A percentile compares a stretch with the other conserved stretches of the same genome.
Conservation (phyloP, 1,140 invertebrate genomes). For the Temnothorax curvispinosus region DNA sequence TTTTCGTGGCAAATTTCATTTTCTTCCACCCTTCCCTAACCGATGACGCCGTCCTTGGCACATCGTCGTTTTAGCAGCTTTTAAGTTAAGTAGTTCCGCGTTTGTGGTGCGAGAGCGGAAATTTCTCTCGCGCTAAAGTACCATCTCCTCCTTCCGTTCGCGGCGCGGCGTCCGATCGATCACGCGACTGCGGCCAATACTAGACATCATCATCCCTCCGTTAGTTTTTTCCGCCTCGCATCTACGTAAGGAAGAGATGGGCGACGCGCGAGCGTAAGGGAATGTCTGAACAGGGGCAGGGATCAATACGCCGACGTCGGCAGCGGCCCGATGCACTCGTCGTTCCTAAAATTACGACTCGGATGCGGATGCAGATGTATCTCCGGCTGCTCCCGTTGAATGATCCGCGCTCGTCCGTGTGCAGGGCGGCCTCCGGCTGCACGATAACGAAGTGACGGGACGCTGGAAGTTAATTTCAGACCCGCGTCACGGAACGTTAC, state of each 20-base stretch:
- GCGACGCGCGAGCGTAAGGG: slow-evolving; percentile 43
- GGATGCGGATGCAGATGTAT: slow-evolving; percentile 34
- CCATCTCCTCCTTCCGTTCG: slow-evolving; percentile 37
- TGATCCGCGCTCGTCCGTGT: slow-evolving; percentile 7
- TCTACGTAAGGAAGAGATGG: slow-evolving; percentile 39
- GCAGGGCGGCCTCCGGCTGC: slow-evolving; percentile 40
- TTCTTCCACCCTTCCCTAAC: neutral
- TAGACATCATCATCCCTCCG: slow-evolving; percentile 49
- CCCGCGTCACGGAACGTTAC: slow-evolving; percentile 46
- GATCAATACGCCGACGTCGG: slow-evolving; percentile 43
- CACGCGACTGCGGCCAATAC: slow-evolving; percentile 50
- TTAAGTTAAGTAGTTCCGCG: slow-evolving; percentile 50
- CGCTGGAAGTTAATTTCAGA: slow-evolving; percentile 45
- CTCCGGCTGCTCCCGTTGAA: neutral
- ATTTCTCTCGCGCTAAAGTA: slow-evolving; percentile 44
- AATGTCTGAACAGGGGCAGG: slow-evolving; percentile 24
- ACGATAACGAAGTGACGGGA: slow-evolving; percentile 41
- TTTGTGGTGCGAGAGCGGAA: slow-evolving; percentile 29
- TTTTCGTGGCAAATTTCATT: slow-evolving; percentile 38
- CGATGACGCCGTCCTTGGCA: neutral
- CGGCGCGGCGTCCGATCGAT: slow-evolving; percentile 38
- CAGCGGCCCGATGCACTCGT: slow-evolving; percentile 24
- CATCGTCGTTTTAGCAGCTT: slow-evolving; percentile 67
- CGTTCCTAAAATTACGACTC: slow-evolving; percentile 34
- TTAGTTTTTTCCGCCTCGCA: slow-evolving; percentile 40